Base-by-base conservation (phyloP, 2,888 invertebrate species). In the Cerastis rubricosa region DNA sequence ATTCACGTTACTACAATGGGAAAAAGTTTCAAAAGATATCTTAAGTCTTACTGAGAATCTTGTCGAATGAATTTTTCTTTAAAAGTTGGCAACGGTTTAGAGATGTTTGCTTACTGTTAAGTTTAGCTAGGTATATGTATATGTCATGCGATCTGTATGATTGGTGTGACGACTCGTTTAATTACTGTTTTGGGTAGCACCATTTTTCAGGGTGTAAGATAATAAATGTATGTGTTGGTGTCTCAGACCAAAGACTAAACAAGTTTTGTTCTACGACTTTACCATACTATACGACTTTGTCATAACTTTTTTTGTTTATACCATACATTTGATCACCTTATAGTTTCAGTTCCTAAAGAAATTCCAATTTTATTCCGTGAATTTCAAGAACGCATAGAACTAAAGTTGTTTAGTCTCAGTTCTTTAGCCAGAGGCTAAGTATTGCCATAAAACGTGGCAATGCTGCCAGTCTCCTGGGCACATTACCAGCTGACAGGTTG, bases 11-110 rank as follows among this genome's bases (percentile, higher is more conserved):
- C 80, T 69, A 71, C 81, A 83, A 82, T 73, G 54, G 63, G 35
- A 11, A 29, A 66, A 81, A 80, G 57, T 87, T 83, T 79, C 67
- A 63, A 77, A 73, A 84, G 71, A 76, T 81, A 79, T 68, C 59
- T 71, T 29, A 51, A 68, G 75, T 71, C 71, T 49, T 11, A 35
- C 35, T 43, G 29, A 73, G 29, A 69, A 76, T 64, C 49, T 43
- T 74, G 57, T 72, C 19, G 68, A 64, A 78, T 78, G 59, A 64
- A 70, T 51, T 67, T 64, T 74, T 70, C 65, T 57, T 35, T 12
- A 51, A 59, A 57, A 61, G 17, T 73, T 82, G 71, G 71, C 83
- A 68, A 35, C 7, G 29, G 57, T 51, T 82, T 82, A 25, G 8
- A 71, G n/a, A 61, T 61, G 35, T 61, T 51, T 29, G 40, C n/a